A percentile compares a stretch with the other conserved stretches of the same genome.
phyloP scores from a whole-genome alignment of 1,140 invertebrate species.

The Neodiprion virginianus region DNA sequence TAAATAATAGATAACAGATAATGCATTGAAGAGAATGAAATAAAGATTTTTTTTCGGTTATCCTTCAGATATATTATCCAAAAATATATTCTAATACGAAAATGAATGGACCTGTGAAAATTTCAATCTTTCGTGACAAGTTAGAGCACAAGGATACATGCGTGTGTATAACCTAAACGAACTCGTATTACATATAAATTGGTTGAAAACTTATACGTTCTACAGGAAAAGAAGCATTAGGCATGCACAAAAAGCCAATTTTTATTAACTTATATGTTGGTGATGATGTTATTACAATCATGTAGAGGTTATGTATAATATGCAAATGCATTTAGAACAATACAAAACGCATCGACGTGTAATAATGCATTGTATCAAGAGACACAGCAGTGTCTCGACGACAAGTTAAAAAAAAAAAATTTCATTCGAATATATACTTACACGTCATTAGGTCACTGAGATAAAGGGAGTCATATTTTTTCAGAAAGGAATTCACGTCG shows the following conservation, averaged over 20 bases:
- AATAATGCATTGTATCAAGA: not conserved
- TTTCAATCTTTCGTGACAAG: not conserved
- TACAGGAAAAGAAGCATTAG: not conserved
- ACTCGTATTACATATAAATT: too few relatives aligned
- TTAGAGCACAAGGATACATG: not conserved
- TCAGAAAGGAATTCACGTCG: not conserved
- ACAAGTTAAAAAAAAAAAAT: too few relatives aligned
- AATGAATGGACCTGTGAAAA: not conserved
- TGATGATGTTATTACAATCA: not conserved
- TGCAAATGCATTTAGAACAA: not conserved
- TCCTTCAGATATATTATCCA: not conserved
- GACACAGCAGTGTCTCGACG: too few relatives aligned
- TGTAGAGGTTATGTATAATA: conserved; percentile 1
- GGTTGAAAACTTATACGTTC: too few relatives aligned
- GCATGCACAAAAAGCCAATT: not conserved
- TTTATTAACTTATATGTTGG: not conserved
- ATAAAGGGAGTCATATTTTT: not conserved
- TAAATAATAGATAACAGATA: conserved; percentile 4
- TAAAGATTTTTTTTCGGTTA: not conserved
- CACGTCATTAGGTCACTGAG: conserved; percentile 3
- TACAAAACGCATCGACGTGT: not conserved
- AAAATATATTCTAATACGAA: conserved; percentile 1
- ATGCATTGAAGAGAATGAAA: not conserved
- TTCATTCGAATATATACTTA: not conserved
- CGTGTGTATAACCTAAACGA: not conserved